Evolutionary conservation across 2,797 vertebrate species (phyloP), one percentile per base, ranked within the genome.

Genomic region (Brachymystax lenok): DNA sequence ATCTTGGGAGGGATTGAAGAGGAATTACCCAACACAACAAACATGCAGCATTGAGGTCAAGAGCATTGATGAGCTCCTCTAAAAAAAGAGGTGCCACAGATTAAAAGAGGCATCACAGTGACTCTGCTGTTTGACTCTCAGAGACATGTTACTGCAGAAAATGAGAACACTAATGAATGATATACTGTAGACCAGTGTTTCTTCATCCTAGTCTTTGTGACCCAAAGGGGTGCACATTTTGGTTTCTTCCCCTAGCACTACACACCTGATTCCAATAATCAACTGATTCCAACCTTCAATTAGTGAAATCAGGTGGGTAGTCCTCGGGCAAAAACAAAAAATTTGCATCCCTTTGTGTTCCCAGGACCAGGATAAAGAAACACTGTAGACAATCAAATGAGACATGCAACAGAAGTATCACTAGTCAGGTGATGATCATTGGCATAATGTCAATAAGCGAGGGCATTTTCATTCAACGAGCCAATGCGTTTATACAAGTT

Each of bases 1-100:
- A 94, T 91, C 80, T 92, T 88, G 90, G 92, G 92, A 92, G 92
- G 93, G 93, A 93, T 87, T 89, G 92, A 92, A 89, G 92, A 95
- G 91, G 93, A 93, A 95, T 93, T 91, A 91, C 82, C 79, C 82
- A 79, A 86, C 82, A 86, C 86, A 85, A 88, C 86, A 91, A 89
- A 89, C 88, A 86, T 74, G 79, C 79, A 85, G 75, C 86, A 90
- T 90, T 82, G 86, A 85, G 90, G 92, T 92, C 90, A 91, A 90
- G 88, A 91, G 79, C 84, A 79, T 80, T 78, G 81, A 16, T 77
- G 52, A 13, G 67, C 63, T 84, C 71, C 67, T 46, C 67, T 74
- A 72, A 50, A 71, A 10, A 66, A 21, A 17, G 33, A 2, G 19
- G n/a, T 1, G 5, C 24, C 10, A 12, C 19, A 66, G 74, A 82